Conservation (phyloP, 2,888 invertebrate genomes). For the Mimachlamys varia region DNA sequence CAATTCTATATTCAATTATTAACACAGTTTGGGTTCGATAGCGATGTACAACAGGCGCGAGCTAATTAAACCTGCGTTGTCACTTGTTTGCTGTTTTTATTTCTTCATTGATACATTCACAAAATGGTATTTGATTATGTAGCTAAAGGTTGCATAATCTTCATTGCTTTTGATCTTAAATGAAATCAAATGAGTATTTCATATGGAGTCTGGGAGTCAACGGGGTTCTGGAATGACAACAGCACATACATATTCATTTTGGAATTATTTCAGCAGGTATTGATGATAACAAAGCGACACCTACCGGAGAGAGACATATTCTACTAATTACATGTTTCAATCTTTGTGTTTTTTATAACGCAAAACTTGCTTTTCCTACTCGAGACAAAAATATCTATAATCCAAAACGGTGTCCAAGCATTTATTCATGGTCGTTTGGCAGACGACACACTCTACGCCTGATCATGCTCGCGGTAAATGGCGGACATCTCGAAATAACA, state of each 20-base stretch:
- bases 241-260: not conserved
- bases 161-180: not conserved
- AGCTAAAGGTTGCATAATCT: not conserved
- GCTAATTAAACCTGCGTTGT: not conserved
- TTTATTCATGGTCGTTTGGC: not conserved
- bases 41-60: not conserved
- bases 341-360: no score
- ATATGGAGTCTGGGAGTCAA: not conserved
- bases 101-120: not conserved
- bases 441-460: not conserved
- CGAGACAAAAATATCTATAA: not conserved
- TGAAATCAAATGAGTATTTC: not conserved
- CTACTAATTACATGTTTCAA: not conserved
- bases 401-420: not conserved
- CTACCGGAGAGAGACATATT: not conserved
- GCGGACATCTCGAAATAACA: not conserved
- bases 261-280: not conserved
- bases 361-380: not conserved
- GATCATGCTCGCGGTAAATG: not conserved
- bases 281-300: not conserved
- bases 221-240: not conserved
- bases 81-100: not conserved
- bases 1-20: constrained; percentile 19
- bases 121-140: not conserved
- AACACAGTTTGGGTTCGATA: not conserved